phyloP scores from a whole-genome alignment of 2,113 vertebrate species.

The Proterorhinus semilunaris region DNA sequence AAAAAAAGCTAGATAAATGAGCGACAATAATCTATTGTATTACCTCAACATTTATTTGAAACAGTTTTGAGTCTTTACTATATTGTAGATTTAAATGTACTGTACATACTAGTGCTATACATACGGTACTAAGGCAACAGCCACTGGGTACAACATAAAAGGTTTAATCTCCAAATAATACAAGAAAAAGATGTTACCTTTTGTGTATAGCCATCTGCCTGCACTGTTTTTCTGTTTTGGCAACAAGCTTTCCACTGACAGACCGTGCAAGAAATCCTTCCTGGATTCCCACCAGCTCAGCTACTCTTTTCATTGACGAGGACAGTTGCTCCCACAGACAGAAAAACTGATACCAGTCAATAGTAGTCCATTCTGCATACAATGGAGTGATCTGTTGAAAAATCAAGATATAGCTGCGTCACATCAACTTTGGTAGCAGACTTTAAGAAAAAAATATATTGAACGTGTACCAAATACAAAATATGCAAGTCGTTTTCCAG shows the following conservation, averaged over 20 bases:
- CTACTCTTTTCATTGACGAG: slow-evolving; percentile 92
- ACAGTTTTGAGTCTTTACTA: too few species aligned
- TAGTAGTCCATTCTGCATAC: slow-evolving; percentile 92
- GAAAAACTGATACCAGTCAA: slow-evolving; percentile 98
- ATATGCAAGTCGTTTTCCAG: slow-evolving; percentile 96
- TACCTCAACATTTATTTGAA: too few species aligned
- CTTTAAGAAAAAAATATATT: neutral
- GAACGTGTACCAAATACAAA: slow-evolving; percentile 85
- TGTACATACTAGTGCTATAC: too few species aligned
- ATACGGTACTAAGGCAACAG: too few species aligned
- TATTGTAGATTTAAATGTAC: too few species aligned
- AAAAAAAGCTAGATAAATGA: too few species aligned
- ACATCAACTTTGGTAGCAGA: neutral
- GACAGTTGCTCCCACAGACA: slow-evolving; percentile 94
- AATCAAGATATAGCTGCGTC: neutral
- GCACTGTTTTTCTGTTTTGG: slow-evolving; percentile 91
- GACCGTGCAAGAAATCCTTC: slow-evolving; percentile 93
- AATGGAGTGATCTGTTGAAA: slow-evolving; percentile 87
- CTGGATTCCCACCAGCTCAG: slow-evolving; percentile 94
- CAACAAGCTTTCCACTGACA: slow-evolving; percentile 85
- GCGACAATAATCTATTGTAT: too few species aligned
- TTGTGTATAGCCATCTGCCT: slow-evolving; percentile 96
- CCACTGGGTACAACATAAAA: neutral
- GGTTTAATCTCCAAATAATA: neutral
- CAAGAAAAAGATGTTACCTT: slow-evolving; percentile 74